These are phyloP conservation scores for Xiphophorus birchmanni DNA, from an alignment of 2,797 vertebrate genomes.

Conservation along the genomic window DNA sequence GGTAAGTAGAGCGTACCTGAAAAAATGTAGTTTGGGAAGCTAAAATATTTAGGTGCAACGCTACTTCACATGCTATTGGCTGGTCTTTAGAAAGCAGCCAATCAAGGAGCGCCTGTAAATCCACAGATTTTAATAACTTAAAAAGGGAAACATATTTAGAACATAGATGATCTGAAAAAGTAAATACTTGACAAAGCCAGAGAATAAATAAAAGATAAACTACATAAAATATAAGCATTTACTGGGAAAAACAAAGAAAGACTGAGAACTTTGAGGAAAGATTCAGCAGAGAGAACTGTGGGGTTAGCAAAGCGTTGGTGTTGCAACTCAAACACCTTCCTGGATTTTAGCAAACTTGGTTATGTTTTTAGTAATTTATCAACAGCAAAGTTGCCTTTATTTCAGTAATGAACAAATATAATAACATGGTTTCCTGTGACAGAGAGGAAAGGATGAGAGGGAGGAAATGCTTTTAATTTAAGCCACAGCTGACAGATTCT, in stretches of 20 bases:
- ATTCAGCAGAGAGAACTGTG: constrained; percentile 20
- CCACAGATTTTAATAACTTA: not conserved
- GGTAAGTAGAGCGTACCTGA: too few species aligned
- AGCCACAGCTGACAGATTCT: constrained; percentile 28
- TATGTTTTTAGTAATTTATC: constrained; percentile 10
- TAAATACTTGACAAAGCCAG: not conserved
- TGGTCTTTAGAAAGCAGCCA: too few species aligned
- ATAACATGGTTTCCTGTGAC: constrained; percentile 66
- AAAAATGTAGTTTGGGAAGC: too few species aligned
- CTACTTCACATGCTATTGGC: too few species aligned
- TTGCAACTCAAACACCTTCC: constrained; percentile 41
- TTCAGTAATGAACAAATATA: constrained; percentile 71
- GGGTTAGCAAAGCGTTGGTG: constrained; percentile 63
- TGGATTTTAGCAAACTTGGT: constrained; percentile 62
- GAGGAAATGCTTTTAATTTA: constrained; percentile 19
- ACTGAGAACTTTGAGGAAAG: not conserved
- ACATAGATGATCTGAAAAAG: too few species aligned
- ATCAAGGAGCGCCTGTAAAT: not conserved
- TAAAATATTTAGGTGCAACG: too few species aligned
- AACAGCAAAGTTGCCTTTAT: constrained; percentile 5
- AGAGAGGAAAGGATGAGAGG: constrained; percentile 45
- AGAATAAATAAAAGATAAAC: not conserved
- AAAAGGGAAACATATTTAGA: not conserved
- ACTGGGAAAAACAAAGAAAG: constrained; percentile 10
- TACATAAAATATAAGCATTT: constrained; percentile 11